Conservation (phyloP, 2,113 vertebrate genomes). For the Pangasianodon hypophthalmus region DNA sequence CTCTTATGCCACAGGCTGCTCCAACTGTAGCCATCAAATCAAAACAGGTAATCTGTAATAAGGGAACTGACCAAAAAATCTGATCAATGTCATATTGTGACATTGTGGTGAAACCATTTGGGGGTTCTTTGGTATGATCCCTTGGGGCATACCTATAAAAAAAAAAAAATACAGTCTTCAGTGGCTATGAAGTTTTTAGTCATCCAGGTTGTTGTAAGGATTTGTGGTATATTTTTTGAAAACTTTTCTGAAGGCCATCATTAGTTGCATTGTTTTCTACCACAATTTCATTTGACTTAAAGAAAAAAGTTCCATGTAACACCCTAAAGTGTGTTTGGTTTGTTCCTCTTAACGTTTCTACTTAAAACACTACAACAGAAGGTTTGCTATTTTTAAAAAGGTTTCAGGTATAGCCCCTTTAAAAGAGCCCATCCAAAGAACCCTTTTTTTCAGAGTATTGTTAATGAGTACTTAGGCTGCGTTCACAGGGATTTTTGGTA, state of each 20-base stretch:
- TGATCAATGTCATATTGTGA: neutral
- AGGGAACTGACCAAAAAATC: neutral
- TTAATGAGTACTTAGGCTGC: neutral
- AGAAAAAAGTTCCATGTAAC: neutral
- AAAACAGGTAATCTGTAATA: constrained; percentile 84
- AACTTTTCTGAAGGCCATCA: neutral
- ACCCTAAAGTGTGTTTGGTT: neutral
- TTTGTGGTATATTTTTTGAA: neutral
- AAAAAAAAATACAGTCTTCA: neutral
- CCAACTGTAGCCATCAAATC: constrained; percentile 83
- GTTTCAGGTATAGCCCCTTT: neutral
- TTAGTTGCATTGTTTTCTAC: neutral
- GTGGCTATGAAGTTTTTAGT: neutral
- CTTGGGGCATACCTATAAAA: neutral
- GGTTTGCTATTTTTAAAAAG: neutral
- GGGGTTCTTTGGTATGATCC: neutral
- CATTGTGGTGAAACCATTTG: neutral
- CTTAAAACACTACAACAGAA: neutral
- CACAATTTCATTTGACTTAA: neutral
- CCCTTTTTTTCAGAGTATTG: neutral
- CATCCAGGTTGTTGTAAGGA: neutral
- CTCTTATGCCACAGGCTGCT: constrained; percentile 78
- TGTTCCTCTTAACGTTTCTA: neutral
- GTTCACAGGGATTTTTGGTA: neutral
- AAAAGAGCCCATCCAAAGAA: neutral